Conservation (phyloP, 2,113 vertebrate species). For the Dipodomys stephensi region DNA sequence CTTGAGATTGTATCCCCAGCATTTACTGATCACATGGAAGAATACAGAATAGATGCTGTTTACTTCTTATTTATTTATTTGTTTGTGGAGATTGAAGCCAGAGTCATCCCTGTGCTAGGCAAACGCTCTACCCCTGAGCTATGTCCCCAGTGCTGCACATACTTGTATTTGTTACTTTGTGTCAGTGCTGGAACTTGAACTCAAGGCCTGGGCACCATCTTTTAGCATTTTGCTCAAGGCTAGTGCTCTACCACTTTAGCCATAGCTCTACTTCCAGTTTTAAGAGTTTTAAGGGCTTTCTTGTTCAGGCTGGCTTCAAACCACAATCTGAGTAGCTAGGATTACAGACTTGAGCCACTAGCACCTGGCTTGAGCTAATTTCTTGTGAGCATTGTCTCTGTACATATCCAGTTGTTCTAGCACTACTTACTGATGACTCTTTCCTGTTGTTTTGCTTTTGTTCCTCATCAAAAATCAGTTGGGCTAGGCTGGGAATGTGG, state of each 20-base stretch:
- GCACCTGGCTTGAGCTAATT: neutral
- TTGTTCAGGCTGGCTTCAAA: too few species aligned
- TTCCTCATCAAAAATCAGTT: neutral
- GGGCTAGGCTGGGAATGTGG: too few species aligned
- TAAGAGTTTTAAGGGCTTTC: too few species aligned
- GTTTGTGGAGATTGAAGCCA: neutral
- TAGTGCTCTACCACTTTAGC: too few species aligned
- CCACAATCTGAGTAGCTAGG: too few species aligned
- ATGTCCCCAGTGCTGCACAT: too few species aligned
- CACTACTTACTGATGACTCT: neutral
- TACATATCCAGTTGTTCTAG: neutral
- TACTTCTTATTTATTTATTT: neutral
- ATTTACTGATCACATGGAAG: slow-evolving; percentile 11
- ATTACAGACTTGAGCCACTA: too few species aligned
- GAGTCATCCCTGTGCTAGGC: neutral
- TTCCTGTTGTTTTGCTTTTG: neutral
- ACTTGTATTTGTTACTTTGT: neutral
- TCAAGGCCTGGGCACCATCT: too few species aligned
- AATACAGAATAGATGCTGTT: neutral
- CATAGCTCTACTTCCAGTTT: too few species aligned
- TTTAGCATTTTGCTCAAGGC: too few species aligned
- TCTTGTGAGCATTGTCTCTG: neutral
- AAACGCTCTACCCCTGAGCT: too few species aligned
- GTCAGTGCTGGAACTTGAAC: too few species aligned
- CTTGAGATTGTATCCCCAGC: neutral